Conservation (phyloP, 2,888 invertebrate species). For the Drosophila paranaensis region DNA sequence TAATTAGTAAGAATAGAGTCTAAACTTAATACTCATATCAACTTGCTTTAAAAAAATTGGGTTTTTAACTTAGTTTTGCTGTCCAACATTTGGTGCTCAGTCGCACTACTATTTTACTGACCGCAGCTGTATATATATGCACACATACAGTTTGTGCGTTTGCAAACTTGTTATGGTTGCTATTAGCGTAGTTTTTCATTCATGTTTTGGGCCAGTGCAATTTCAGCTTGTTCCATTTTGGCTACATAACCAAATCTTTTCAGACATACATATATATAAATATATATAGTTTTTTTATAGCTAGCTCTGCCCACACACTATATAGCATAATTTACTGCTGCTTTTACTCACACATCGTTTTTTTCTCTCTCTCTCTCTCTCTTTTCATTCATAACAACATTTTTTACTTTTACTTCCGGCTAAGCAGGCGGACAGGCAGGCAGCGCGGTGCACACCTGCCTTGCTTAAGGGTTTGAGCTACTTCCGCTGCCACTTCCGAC, state of each 20-base stretch:
- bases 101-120: too few species aligned
- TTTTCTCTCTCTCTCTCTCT: too few species aligned
- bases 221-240: conserved; percentile 64
- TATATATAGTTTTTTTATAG: conserved; percentile 3
- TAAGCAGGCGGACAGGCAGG: conserved; percentile 4
- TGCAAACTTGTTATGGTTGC: conserved; percentile 53
- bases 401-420: conserved; percentile 49
- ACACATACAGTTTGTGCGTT: conserved; percentile 8
- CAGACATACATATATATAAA: not conserved
- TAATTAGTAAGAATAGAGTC: too few species aligned
- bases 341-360: not conserved
- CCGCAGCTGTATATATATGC: not conserved
- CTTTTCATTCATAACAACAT: conserved; percentile 33
- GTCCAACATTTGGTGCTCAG: too few species aligned
- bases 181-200: conserved; percentile 64
- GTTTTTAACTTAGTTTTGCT: too few species aligned
- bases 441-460: conserved; percentile 50
- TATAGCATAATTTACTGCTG: conserved; percentile 23
- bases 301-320: conserved; percentile 32
- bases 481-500: conserved; percentile 53
- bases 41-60: too few species aligned
- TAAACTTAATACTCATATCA: too few species aligned
- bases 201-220: conserved; percentile 48
- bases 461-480: conserved; percentile 20
- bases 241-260: conserved; percentile 49